These are phyloP conservation scores for Sympetrum striolatum DNA, from an alignment of 2,888 invertebrate species.

Conservation along the genomic window DNA sequence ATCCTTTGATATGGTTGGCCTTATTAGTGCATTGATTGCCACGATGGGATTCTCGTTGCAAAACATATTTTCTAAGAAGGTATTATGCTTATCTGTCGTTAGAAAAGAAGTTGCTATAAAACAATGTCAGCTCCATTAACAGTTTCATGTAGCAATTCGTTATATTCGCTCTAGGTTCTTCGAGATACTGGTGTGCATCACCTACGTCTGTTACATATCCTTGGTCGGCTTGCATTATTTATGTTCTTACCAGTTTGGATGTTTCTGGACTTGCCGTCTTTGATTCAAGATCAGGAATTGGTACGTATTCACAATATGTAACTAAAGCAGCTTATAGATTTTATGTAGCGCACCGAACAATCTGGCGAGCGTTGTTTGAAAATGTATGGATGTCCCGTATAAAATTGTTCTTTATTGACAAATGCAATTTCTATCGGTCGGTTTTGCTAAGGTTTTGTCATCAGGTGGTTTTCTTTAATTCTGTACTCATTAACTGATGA, in stretches of 20 bases:
- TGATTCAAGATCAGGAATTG: constrained; percentile 69
- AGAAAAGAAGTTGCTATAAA: background rate
- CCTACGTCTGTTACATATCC: constrained; percentile 79
- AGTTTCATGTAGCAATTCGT: background rate
- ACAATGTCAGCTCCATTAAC: background rate
- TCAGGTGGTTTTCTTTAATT: too few relatives aligned
- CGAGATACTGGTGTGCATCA: constrained; percentile 91
- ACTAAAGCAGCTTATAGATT: too few relatives aligned
- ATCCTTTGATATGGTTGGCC: constrained; percentile 85
- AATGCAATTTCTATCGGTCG: too few relatives aligned
- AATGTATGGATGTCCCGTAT: too few relatives aligned
- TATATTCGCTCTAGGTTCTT: constrained; percentile 68
- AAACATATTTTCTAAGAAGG: constrained; percentile 96
- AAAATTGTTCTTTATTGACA: too few relatives aligned
- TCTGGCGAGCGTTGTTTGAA: too few relatives aligned
- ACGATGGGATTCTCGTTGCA: constrained; percentile 93
- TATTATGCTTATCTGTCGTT: constrained; percentile 55
- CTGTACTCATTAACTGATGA: too few relatives aligned
- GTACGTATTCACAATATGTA: constrained; percentile 61
- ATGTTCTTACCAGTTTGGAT: constrained; percentile 88
- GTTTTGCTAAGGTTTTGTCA: too few relatives aligned
- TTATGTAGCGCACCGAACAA: too few relatives aligned
- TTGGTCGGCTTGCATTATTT: constrained; percentile 79
- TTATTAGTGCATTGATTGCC: constrained; percentile 84
- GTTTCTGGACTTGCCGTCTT: constrained; percentile 69